phyloP scores from a whole-genome alignment of 2,113 vertebrate species.

The Muscicapa adusta region DNA sequence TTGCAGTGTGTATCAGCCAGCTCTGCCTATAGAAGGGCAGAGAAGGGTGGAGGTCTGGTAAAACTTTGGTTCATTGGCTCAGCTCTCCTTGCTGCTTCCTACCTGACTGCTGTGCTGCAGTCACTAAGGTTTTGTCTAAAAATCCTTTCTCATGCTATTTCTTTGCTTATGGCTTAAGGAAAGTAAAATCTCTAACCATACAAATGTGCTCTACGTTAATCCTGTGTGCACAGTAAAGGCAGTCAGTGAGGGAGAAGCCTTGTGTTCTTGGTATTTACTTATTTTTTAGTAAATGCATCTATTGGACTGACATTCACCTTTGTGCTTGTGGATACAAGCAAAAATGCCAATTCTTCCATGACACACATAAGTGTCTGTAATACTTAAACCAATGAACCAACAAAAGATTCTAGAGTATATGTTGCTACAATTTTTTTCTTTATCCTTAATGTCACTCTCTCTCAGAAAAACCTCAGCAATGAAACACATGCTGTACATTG shows the following conservation, averaged over 20 bases:
- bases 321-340: not conserved
- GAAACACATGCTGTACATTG: not conserved
- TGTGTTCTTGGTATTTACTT: not conserved
- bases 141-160: not conserved
- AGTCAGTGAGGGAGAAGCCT: not conserved
- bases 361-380: not conserved
- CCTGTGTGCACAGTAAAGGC: not conserved
- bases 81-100: not conserved
- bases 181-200: not conserved
- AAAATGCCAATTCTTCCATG: not conserved
- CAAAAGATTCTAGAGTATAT: not conserved
- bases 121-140: not conserved
- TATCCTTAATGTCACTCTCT: not conserved
- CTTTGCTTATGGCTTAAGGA: slow-evolving; percentile 10
- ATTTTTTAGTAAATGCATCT: not conserved
- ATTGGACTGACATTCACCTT: not conserved
- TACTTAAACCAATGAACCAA: not conserved
- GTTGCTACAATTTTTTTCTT: not conserved
- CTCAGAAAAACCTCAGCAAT: not conserved
- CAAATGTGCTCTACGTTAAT: not conserved
- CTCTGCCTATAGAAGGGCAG: not conserved
- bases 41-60: not conserved
- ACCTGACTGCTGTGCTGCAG: not conserved
- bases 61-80: not conserved
- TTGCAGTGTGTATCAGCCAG: not conserved